phyloP scores from a whole-genome alignment of 2,888 invertebrate genomes.

The Argyresthia goedartella region DNA sequence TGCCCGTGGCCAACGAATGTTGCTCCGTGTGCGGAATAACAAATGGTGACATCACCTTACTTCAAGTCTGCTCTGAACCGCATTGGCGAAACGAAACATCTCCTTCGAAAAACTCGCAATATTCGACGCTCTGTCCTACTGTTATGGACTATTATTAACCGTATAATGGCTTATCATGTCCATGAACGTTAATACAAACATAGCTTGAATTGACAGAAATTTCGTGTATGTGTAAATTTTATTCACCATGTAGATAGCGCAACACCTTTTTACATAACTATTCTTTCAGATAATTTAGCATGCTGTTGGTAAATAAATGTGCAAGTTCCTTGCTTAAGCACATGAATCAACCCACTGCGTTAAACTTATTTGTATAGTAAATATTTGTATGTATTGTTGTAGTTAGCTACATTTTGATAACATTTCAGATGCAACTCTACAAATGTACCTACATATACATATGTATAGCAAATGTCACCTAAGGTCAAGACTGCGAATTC shows the following conservation, averaged over 20 bases:
- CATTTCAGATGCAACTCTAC: no score
- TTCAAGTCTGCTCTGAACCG: constrained; percentile 30
- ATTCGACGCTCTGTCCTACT: constrained; percentile 22
- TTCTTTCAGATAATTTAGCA: not conserved
- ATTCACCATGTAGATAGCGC: constrained; percentile 19
- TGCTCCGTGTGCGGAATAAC: constrained; percentile 45
- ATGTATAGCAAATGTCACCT: not conserved
- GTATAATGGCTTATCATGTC: constrained; percentile 20
- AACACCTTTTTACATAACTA: constrained; percentile 10
- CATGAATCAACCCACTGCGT: no score
- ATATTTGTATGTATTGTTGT: no score
- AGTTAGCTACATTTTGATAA: no score
- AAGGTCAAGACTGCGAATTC: not conserved
- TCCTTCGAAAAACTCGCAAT: constrained; percentile 16
- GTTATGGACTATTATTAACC: constrained; percentile 28
- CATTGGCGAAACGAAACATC: constrained; percentile 27
- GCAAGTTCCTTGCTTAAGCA: no score
- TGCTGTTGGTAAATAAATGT: not conserved
- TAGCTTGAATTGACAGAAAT: constrained; percentile 27
- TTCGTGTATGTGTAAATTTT: constrained; percentile 19
- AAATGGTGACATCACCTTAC: constrained; percentile 59
- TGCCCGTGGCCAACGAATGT: constrained; percentile 39
- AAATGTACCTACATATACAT: no score
- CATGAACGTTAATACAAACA: constrained; percentile 36
- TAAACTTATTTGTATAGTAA: no score